phyloP scores from a whole-genome alignment of 2,888 invertebrate genomes.

The Carabus problematicus region DNA sequence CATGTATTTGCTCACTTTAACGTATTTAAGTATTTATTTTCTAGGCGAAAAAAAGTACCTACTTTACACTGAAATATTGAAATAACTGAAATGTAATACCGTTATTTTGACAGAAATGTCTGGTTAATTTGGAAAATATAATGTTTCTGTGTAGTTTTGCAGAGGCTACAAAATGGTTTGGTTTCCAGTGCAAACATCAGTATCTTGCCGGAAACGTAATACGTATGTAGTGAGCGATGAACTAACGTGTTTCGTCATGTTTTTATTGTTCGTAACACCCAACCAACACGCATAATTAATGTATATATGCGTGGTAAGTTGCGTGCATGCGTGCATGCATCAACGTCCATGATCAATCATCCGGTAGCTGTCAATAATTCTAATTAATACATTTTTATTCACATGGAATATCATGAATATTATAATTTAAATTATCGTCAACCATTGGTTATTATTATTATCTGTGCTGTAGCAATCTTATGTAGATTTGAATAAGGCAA shows the following conservation, averaged over 20 bases:
- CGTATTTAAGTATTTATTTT: too few species aligned
- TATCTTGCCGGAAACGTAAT: slow-evolving; percentile 29
- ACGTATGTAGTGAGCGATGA: slow-evolving; percentile 7
- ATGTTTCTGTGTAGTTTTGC: too few species aligned
- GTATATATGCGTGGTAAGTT: background rate
- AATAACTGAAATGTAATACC: too few species aligned
- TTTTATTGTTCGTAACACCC: slow-evolving; percentile 14
- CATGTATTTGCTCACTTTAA: too few species aligned
- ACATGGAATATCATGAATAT: slow-evolving; percentile 10
- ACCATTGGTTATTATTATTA: background rate
- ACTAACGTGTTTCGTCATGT: slow-evolving; percentile 1
- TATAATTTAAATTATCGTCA: too few species aligned
- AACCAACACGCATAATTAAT: slow-evolving; percentile 22
- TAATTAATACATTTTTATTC: slow-evolving; percentile 13
- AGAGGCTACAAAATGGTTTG: too few species aligned
- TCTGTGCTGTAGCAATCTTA: background rate
- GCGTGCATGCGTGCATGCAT: background rate
- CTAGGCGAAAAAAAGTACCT: too few species aligned
- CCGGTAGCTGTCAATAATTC: slow-evolving; percentile 34
- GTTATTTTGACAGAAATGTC: too few species aligned
- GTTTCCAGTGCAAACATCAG: slow-evolving; percentile 9
- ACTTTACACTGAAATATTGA: too few species aligned
- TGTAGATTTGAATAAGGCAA: background rate
- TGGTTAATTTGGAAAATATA: too few species aligned
- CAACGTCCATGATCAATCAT: slow-evolving; percentile 32